phyloP scores from a whole-genome alignment of 1,140 invertebrate species.

The Chlorops oryzae region DNA sequence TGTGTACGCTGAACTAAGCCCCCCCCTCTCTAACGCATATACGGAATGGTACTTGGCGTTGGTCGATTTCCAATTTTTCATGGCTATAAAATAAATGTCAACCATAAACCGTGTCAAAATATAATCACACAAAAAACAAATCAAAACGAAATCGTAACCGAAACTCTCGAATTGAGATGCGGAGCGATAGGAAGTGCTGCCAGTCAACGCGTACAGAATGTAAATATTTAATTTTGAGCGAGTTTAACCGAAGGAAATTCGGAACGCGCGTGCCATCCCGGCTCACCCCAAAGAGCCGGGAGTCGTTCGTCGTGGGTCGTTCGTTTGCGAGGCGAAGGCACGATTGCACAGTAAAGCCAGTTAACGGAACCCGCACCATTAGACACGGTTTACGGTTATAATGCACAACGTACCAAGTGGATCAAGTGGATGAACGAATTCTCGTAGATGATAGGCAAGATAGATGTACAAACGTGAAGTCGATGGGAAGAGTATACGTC shows the following conservation, averaged over 20 bases:
- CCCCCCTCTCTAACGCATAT: too few relatives aligned
- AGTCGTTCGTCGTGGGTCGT: neutral
- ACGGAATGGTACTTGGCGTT: too few relatives aligned
- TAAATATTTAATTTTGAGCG: constrained; percentile 11
- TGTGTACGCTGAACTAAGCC: too few relatives aligned
- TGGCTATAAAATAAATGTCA: constrained; percentile 1
- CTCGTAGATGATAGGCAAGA: too few relatives aligned
- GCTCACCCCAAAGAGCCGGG: neutral
- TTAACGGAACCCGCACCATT: constrained; percentile 8
- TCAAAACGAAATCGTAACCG: neutral
- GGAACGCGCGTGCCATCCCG: neutral
- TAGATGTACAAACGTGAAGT: too few relatives aligned
- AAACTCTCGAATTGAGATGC: neutral
- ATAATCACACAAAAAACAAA: neutral
- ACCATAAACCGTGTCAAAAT: constrained; percentile 5
- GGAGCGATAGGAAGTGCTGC: neutral
- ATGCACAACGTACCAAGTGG: neutral
- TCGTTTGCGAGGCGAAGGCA: neutral
- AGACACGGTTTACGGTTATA: neutral
- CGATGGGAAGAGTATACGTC: neutral
- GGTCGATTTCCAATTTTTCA: too few relatives aligned
- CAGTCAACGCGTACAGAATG: too few relatives aligned
- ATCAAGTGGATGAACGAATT: neutral
- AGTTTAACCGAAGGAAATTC: constrained; percentile 5
- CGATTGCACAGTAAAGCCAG: neutral